These are phyloP conservation scores for Danionella dracula DNA, from an alignment of 2,797 vertebrate genomes.

Conservation along the genomic window DNA sequence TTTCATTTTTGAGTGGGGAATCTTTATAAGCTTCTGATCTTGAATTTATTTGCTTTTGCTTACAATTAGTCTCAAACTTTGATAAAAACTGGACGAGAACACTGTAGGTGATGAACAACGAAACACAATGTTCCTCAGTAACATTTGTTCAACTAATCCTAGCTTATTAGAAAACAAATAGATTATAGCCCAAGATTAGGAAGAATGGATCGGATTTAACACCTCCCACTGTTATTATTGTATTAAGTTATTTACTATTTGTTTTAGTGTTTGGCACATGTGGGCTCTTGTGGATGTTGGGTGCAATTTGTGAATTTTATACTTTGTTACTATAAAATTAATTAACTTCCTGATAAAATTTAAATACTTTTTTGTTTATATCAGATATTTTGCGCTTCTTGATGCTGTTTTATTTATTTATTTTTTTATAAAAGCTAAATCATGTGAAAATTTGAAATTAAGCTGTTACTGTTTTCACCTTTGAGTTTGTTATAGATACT, in stretches of 20 bases:
- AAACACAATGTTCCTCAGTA: conserved; percentile 24
- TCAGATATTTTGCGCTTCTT: not conserved
- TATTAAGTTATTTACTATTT: not conserved
- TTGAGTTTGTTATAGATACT: no score
- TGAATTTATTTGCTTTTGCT: not conserved
- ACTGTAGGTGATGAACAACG: not conserved
- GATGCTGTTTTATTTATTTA: no score
- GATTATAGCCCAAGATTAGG: conserved; percentile 22
- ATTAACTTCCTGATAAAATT: not conserved
- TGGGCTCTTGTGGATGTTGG: not conserved
- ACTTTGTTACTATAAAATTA: not conserved
- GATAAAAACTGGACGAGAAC: not conserved
- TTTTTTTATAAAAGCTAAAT: no score
- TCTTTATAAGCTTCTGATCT: not conserved
- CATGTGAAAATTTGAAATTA: no score
- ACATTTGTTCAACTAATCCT: conserved; percentile 30
- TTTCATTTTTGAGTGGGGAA: not conserved
- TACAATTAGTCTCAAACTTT: conserved; percentile 1
- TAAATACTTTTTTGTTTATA: not conserved
- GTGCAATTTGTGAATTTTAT: not conserved
- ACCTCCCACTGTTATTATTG: conserved; percentile 12
- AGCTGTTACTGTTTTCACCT: no score
- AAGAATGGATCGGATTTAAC: conserved; percentile 16
- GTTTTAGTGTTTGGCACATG: conserved; percentile 3
- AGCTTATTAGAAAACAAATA: conserved; percentile 22